Percentiles rank a stretch among this genome's conserved stretches.
Conservation (phyloP, 37 sponge, comb jelly and placozoan genomes). For the Crambe crambe region DNA sequence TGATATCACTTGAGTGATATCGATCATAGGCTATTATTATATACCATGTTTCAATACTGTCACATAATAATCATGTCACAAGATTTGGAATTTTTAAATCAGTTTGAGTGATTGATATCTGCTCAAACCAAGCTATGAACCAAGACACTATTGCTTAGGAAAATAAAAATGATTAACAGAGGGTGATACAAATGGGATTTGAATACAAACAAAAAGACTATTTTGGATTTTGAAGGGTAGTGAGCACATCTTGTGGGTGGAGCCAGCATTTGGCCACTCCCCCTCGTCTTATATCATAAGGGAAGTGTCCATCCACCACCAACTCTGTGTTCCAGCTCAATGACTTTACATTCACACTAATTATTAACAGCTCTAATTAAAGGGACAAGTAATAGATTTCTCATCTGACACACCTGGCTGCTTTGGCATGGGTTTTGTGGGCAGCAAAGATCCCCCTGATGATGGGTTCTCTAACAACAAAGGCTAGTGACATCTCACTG, state of each 20-base stretch:
- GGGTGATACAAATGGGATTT: no score
- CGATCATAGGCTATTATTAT: not conserved
- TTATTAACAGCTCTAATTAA: no score
- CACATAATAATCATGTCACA: constrained; percentile 8
- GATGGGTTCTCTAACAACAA: constrained; percentile 73
- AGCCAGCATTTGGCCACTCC: constrained; percentile 39
- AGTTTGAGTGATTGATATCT: no score
- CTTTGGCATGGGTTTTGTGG: constrained; percentile 20
- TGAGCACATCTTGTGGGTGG: constrained; percentile 56
- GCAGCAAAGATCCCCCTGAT: constrained; percentile 66
- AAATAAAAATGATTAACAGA: no score
- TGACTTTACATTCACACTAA: constrained; percentile 51
- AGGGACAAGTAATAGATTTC: no score
- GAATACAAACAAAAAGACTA: no score
- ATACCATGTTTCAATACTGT: not conserved
- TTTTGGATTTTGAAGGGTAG: no score
- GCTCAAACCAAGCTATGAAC: not conserved
- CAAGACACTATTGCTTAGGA: not conserved
- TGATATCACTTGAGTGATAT: no score
- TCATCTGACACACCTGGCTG: constrained; percentile 36
- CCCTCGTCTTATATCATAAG: constrained; percentile 57
- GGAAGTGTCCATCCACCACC: constrained; percentile 61
- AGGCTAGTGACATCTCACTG: constrained; percentile 34
- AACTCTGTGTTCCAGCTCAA: constrained; percentile 59
- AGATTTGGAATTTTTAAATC: not conserved